Conservation (phyloP, 2,113 vertebrate genomes). For the Sitta europaea region DNA sequence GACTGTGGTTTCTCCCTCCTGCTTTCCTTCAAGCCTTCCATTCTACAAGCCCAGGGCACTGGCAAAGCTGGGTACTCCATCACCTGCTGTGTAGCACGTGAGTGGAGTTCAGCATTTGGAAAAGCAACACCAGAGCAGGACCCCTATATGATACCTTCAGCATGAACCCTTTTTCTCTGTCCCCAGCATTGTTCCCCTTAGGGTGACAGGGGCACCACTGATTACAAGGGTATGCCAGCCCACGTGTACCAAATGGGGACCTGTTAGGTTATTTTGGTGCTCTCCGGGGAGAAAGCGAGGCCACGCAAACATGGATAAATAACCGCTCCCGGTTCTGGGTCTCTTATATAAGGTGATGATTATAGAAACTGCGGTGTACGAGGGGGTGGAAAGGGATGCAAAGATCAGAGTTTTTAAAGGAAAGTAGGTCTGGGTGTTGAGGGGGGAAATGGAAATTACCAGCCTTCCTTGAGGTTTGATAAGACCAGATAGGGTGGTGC, state of each 20-base stretch:
- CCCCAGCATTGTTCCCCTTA: fast-evolving
- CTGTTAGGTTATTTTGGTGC: constrained; percentile 8
- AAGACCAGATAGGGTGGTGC: neutral
- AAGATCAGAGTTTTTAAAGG: constrained; percentile 55
- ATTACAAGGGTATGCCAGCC: neutral
- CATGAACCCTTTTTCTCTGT: neutral
- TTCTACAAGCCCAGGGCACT: neutral
- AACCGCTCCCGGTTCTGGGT: constrained; percentile 36
- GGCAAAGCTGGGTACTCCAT: neutral
- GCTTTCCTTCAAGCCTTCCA: neutral
- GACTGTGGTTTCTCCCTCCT: neutral
- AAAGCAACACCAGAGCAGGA: neutral
- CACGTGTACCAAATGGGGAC: neutral
- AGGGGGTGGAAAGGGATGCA: constrained; percentile 22
- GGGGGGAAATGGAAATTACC: constrained; percentile 35
- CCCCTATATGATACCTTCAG: no score
- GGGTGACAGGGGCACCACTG: neutral
- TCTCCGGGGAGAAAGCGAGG: neutral
- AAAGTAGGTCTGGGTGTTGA: constrained; percentile 62
- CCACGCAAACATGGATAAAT: constrained; percentile 43
- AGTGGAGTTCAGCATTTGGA: neutral
- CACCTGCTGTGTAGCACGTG: fast-evolving
- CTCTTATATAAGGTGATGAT: constrained; percentile 48
- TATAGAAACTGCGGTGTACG: constrained; percentile 27
- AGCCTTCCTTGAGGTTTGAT: neutral